Evolutionary conservation across 1,140 invertebrate species (phyloP).

Genomic region (Ceratitis capitata): DNA sequence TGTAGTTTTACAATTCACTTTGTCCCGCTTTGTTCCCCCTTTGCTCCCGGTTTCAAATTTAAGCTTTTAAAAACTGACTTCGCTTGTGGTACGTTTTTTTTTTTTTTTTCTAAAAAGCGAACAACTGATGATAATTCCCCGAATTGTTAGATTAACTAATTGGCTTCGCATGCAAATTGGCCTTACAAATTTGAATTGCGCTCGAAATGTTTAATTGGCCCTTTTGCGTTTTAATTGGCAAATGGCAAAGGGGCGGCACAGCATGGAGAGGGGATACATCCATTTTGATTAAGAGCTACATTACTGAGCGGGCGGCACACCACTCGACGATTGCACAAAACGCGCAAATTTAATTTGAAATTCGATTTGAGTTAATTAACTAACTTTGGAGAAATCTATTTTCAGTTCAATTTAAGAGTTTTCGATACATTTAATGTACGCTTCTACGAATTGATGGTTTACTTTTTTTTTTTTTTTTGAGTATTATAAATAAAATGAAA

Average conservation of each 20-base stretch:
- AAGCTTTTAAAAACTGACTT: too few relatives aligned
- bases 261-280: background rate
- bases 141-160: constrained; percentile 64
- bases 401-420: background rate
- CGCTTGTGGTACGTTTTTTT: constrained; percentile 45
- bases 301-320: background rate
- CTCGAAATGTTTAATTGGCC: constrained; percentile 24
- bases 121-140: background rate
- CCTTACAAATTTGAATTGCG: background rate
- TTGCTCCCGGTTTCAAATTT: background rate
- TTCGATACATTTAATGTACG: background rate
- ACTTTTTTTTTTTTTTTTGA: too few relatives aligned
- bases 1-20: background rate
- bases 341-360: background rate
- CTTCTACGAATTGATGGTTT: too few relatives aligned
- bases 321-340: background rate
- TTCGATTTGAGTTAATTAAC: constrained; percentile 23
- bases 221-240: constrained; percentile 16
- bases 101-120: constrained; percentile 48
- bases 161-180: constrained; percentile 44
- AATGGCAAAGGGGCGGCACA: background rate
- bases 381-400: background rate
- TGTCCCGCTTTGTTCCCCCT: background rate
- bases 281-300: too few relatives aligned
- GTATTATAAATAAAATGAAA: too few relatives aligned